Evolutionary conservation across 1,140 invertebrate species (phyloP), one percentile per base, ranked within the genome.

Genomic region (Bombus polaris): DNA sequence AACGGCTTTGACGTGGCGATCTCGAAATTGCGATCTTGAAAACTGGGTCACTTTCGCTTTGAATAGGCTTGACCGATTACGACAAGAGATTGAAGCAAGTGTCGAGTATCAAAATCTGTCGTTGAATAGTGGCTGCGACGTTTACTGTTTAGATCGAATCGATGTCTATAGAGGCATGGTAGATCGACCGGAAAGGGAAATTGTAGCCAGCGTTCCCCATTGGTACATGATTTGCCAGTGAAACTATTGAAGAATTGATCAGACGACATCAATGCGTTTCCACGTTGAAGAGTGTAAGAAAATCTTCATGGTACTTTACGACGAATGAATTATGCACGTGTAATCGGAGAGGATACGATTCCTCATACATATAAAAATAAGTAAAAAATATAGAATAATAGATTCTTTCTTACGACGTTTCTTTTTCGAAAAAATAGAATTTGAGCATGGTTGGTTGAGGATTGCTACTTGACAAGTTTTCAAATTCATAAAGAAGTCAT

Each of bases 41-140:
- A 85, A 85, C 76, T 85, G 57, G 68, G 77, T 81, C 77, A 80
- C 70, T 85, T 85, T 79, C 76, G 37, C 68, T 85, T 62, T 39
- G 83, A 65, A 85, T 72, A 59, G 53, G 57, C 25, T 77, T 77
- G 73, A 83, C 74, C 73, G 73, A 83, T 83, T 59, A 57, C 35
- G 9, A 44, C 9, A 5, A 22, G 39, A 82, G 42, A 37, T 9
- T 37, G 39, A 65, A 82, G 71, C 71, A 65, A 71, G 80, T 74
- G 57, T 74, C 70, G 57, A 74, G 53, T 42, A 47, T 82, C 53
- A 15, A 65, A 74, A 65, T 74, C 80, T 47, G 22, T 32, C 57
- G 39, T 47, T 47, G 35, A 82, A 82, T 73, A 65, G 42, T 4
- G 28, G 0, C 3, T 25, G 12, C 22, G 5, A 39, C 44, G 71